Evolutionary conservation across 37 sponge, comb jelly and placozoan species (phyloP).

Genomic region (Axinella damicornis): DNA sequence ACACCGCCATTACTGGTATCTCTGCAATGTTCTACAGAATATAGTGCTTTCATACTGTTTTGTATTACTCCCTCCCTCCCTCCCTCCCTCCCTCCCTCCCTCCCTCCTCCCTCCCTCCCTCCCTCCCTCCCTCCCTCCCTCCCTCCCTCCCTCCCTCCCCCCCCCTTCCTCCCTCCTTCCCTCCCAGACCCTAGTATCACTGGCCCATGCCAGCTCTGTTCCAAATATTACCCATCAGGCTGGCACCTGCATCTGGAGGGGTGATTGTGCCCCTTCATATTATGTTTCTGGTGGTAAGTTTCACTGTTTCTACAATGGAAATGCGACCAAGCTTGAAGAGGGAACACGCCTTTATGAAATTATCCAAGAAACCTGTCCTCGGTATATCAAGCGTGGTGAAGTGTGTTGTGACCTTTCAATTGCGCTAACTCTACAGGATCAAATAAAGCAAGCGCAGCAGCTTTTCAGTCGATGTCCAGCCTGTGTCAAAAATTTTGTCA

Average conservation of each 20-base stretch:
- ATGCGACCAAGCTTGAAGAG: conserved; percentile 18
- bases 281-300: conserved; percentile 2
- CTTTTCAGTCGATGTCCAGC: conserved; percentile 87
- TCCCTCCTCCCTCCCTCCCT: too few relatives aligned
- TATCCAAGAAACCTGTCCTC: conserved; percentile 69
- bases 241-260: conserved; percentile 85
- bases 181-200: too few relatives aligned
- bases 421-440: conserved; percentile 49
- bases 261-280: conserved; percentile 55
- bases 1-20: too few relatives aligned
- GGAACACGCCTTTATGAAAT: conserved; percentile 22
- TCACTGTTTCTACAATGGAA: conserved; percentile 85
- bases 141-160: too few relatives aligned
- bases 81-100: too few relatives aligned
- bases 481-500: conserved; percentile 85
- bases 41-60: too few relatives aligned
- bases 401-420: conserved; percentile 79
- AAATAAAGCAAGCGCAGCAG: conserved; percentile 50
- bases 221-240: conserved; percentile 42
- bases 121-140: too few relatives aligned
- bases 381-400: conserved; percentile 27
- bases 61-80: too few relatives aligned
- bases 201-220: too few relatives aligned
- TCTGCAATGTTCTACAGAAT: too few relatives aligned
- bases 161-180: too few relatives aligned